A percentile compares a stretch with the other conserved stretches of the same genome.
phyloP scores from a whole-genome alignment of 2,113 vertebrate genomes.

The Sminthopsis crassicaudata region DNA sequence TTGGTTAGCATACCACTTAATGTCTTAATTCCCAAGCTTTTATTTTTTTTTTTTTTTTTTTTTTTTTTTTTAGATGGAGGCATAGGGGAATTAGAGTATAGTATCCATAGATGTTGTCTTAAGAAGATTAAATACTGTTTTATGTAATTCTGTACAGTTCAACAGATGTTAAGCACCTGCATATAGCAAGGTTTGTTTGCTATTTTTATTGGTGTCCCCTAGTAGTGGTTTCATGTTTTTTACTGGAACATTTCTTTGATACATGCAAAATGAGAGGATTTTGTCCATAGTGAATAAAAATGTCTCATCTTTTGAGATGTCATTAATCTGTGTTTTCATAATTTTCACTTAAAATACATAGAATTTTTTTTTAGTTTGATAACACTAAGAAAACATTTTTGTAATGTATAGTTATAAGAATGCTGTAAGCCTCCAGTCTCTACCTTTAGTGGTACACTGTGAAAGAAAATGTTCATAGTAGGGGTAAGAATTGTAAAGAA shows the following conservation, averaged over 20 bases:
- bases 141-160: not conserved
- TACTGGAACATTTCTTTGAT: not conserved
- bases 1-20: not conserved
- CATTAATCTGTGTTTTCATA: not conserved
- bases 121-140: not conserved
- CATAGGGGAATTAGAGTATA: not conserved
- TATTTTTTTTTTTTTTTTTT: too few relatives aligned
- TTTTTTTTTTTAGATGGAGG: not conserved
- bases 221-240: not conserved
- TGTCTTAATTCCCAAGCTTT: not conserved
- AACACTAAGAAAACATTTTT: slow-evolving; percentile 9
- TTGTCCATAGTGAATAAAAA: not conserved
- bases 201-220: not conserved
- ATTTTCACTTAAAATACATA: slow-evolving; percentile 1
- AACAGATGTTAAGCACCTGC: not conserved
- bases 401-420: not conserved
- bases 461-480: not conserved
- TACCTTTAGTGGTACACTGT: not conserved
- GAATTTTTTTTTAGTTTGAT: slow-evolving; percentile 15
- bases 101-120: not conserved
- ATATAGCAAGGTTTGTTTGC: not conserved
- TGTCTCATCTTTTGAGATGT: not conserved
- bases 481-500: not conserved
- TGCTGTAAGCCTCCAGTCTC: not conserved
- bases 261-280: not conserved